These are phyloP conservation scores for Ceratina japonica DNA, from an alignment of 1,140 invertebrate species.

Conservation along the genomic window DNA sequence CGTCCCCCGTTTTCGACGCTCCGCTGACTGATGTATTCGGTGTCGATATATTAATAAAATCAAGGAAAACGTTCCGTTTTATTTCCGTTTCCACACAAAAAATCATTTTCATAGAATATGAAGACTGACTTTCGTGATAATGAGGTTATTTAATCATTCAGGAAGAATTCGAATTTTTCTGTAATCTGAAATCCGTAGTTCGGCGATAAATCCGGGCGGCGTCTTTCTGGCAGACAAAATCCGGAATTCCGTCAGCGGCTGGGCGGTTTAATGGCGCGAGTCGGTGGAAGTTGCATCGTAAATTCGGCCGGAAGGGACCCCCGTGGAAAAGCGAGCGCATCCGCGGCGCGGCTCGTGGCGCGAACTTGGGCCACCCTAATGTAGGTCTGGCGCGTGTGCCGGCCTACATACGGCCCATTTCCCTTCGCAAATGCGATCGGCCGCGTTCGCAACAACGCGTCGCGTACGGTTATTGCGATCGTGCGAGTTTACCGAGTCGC, in stretches of 20 bases:
- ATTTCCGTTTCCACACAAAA: too few relatives aligned
- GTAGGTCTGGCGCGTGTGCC: constrained; percentile 18
- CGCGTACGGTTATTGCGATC: constrained; percentile 28
- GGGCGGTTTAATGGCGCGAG: constrained; percentile 15
- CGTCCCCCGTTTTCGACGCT: too few relatives aligned
- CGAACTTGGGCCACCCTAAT: constrained; percentile 34
- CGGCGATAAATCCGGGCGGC: background rate
- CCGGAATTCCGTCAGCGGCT: constrained; percentile 8
- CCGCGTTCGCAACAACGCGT: constrained; percentile 17
- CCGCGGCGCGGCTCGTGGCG: background rate
- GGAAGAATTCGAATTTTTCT: too few relatives aligned
- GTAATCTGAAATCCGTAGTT: too few relatives aligned
- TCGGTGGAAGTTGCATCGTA: constrained; percentile 12
- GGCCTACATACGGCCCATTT: constrained; percentile 46
- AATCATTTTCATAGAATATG: too few relatives aligned
- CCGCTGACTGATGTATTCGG: too few relatives aligned
- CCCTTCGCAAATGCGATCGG: constrained; percentile 45
- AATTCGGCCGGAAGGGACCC: constrained; percentile 22
- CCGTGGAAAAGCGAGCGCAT: constrained; percentile 30
- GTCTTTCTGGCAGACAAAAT: constrained; percentile 1
- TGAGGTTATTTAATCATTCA: too few relatives aligned
- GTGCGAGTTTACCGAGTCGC: background rate
- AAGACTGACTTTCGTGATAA: too few relatives aligned
- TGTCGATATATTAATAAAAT: too few relatives aligned
- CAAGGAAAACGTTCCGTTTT: too few relatives aligned